These are phyloP conservation scores for Equus quagga DNA, from an alignment of 2,113 vertebrate genomes.

Conservation along the genomic window DNA sequence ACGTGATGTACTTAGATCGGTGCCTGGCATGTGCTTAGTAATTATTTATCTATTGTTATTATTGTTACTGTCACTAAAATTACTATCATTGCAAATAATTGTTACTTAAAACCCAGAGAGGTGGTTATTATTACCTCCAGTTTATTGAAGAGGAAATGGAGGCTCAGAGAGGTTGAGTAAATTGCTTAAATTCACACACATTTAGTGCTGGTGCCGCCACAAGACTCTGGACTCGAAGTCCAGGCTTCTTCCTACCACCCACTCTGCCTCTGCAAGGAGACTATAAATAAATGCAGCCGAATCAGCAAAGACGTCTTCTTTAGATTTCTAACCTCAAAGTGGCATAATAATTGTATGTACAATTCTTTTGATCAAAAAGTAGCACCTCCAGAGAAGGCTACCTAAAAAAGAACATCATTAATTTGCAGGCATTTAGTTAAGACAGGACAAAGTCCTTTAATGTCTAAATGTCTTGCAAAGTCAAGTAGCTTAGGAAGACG, in stretches of 20 bases:
- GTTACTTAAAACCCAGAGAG: background rate
- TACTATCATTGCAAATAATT: background rate
- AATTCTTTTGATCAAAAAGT: conserved; percentile 26
- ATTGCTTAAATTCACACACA: background rate
- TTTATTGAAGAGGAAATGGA: background rate
- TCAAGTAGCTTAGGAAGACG: background rate
- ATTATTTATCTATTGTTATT: background rate
- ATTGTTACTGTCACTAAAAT: background rate
- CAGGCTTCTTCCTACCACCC: background rate
- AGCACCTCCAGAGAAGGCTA: background rate
- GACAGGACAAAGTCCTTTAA: background rate
- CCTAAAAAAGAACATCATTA: background rate
- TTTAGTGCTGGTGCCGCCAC: background rate
- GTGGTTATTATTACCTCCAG: background rate
- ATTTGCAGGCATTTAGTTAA: conserved; percentile 1
- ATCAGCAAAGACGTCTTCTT: background rate
- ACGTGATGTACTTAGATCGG: background rate
- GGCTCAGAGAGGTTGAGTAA: background rate
- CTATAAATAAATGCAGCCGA: background rate
- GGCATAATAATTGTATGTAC: background rate
- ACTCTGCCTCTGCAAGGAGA: background rate
- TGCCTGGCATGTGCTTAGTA: background rate
- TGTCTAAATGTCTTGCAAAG: background rate
- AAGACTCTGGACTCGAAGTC: background rate
- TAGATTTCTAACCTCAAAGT: background rate